A percentile compares a stretch with the other conserved stretches of the same genome.
Evolutionary conservation across 23 tunicate species (phyloP).

Genomic region (Trididemnum nubilum): DNA sequence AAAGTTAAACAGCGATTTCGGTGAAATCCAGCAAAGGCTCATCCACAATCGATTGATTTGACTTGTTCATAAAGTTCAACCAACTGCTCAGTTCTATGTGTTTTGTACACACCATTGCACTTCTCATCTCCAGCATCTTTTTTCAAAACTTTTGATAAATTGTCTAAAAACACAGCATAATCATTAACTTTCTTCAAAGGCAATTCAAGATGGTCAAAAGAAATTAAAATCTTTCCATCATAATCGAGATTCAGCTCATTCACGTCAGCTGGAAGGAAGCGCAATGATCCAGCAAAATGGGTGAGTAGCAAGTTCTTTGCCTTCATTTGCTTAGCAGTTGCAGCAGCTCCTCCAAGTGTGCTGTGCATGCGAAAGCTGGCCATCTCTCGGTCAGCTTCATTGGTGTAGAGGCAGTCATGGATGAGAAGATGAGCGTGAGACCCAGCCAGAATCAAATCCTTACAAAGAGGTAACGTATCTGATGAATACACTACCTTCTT

Average conservation of each 20-base stretch:
- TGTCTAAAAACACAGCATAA: not conserved
- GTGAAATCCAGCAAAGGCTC: no score
- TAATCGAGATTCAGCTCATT: not conserved
- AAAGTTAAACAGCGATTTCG: no score
- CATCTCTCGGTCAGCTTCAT: conserved; percentile 7
- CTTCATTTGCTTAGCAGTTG: conserved; percentile 58
- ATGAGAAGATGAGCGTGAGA: conserved; percentile 57
- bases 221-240: conserved; percentile 2
- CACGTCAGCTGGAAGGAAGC: conserved; percentile 11
- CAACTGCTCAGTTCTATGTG: not conserved
- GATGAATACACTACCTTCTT: conserved; percentile 67
- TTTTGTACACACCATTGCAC: not conserved
- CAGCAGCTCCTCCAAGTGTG: conserved; percentile 43
- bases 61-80: not conserved
- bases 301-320: conserved; percentile 62
- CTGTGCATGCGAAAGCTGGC: conserved; percentile 54
- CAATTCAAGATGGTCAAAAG: conserved; percentile 38
- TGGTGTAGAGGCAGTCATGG: conserved; percentile 56
- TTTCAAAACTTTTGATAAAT: not conserved
- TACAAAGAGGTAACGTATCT: conserved; percentile 64
- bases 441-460: conserved; percentile 44
- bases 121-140: not conserved
- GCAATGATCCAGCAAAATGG: conserved; percentile 31
- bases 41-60: no score
- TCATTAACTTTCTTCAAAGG: not conserved